Percentiles rank a stretch among this genome's conserved stretches.
phyloP scores from a whole-genome alignment of 2,797 vertebrate genomes.

The Oreochromis grahami region DNA sequence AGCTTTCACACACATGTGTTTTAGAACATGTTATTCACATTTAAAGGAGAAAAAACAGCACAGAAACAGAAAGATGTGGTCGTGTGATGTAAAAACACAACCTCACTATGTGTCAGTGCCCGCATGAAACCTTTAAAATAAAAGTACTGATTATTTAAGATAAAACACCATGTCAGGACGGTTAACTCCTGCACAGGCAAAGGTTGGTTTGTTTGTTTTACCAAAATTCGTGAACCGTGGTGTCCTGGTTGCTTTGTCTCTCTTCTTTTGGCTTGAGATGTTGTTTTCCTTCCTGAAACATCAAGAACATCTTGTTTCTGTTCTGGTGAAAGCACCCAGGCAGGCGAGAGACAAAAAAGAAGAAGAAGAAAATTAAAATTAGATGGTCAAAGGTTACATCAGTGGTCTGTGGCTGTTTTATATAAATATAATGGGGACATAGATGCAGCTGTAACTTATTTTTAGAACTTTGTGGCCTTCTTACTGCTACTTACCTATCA shows the following conservation, averaged over 20 bases:
- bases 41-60: not conserved
- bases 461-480: not conserved
- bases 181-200: not conserved
- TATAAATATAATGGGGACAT: not conserved
- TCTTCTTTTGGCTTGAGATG: not conserved
- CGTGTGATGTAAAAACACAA: not conserved
- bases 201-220: slow-evolving; percentile 26
- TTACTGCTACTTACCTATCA: not conserved
- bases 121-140: slow-evolving; percentile 9
- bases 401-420: not conserved
- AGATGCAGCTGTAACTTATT: not conserved
- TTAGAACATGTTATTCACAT: slow-evolving; percentile 6
- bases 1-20: not conserved
- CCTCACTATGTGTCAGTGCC: not conserved
- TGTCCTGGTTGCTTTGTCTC: slow-evolving; percentile 22
- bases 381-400: not conserved
- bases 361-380: not conserved
- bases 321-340: slow-evolving; percentile 4
- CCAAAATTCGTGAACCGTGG: slow-evolving; percentile 3
- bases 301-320: slow-evolving; percentile 37
- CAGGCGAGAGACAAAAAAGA: not conserved
- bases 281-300: slow-evolving; percentile 51
- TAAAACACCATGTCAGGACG: not conserved
- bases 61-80: not conserved
- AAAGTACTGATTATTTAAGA: not conserved